Percentiles rank a stretch among this genome's conserved stretches.
These are phyloP conservation scores for Mallotus villosus DNA, from an alignment of 2,797 vertebrate genomes.

Conservation along the genomic window DNA sequence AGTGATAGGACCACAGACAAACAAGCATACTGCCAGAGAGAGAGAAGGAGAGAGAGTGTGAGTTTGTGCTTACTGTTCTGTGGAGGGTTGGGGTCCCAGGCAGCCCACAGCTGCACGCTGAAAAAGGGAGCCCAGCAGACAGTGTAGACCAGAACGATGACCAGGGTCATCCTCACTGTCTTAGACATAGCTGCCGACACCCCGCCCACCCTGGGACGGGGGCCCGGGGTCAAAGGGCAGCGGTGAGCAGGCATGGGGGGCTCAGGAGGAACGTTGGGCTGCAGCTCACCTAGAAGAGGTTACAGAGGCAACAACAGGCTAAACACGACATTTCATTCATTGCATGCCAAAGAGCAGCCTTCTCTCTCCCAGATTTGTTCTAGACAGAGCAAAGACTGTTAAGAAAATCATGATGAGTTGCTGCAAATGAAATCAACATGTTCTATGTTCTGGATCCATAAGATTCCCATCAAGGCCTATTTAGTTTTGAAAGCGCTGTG, in stretches of 20 bases:
- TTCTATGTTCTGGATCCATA: too few relatives aligned
- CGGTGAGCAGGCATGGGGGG: constrained; percentile 17
- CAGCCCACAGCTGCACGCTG: constrained; percentile 85
- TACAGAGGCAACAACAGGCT: too few relatives aligned
- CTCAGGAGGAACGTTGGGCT: constrained; percentile 48
- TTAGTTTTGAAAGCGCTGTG: too few relatives aligned
- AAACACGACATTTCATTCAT: too few relatives aligned
- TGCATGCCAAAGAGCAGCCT: too few relatives aligned
- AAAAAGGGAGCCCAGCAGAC: constrained; percentile 89
- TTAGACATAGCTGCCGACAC: constrained; percentile 81
- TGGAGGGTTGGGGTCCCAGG: constrained; percentile 81
- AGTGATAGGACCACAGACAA: too few relatives aligned
- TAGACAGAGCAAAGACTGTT: too few relatives aligned
- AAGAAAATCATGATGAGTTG: too few relatives aligned
- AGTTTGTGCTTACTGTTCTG: constrained; percentile 63
- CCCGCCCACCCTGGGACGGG: constrained; percentile 23
- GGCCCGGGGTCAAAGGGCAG: constrained; percentile 12
- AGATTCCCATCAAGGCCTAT: too few relatives aligned
- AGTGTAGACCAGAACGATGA: constrained; percentile 84
- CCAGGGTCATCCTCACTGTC: constrained; percentile 86
- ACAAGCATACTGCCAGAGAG: neutral
- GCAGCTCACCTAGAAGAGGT: constrained; percentile 30
- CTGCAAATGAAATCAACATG: too few relatives aligned
- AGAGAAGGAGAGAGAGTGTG: neutral
- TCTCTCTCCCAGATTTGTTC: too few relatives aligned